Evolutionary conservation across 2,888 invertebrate species (phyloP).

Genomic region (Drosophila birchii): DNA sequence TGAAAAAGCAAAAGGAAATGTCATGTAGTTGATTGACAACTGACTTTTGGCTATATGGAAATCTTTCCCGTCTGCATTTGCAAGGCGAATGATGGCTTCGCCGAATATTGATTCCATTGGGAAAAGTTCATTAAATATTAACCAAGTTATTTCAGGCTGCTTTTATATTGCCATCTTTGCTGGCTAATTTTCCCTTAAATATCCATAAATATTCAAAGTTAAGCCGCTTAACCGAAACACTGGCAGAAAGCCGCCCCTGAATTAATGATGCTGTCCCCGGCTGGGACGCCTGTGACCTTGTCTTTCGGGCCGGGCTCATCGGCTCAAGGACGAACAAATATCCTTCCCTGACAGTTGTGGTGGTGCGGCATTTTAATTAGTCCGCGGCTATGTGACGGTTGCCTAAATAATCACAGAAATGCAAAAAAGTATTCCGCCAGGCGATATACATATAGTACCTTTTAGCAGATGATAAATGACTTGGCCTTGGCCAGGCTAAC

Average conservation of each 20-base stretch:
- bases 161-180: not conserved
- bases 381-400: conserved; percentile 29
- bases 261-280: conserved; percentile 66
- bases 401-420: conserved; percentile 40
- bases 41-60: conserved; percentile 14
- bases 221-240: conserved; percentile 30
- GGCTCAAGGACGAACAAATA: conserved; percentile 40
- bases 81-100: conserved; percentile 12
- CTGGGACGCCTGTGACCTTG: conserved; percentile 51
- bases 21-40: conserved; percentile 58
- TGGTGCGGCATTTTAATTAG: conserved; percentile 71
- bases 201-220: conserved; percentile 42
- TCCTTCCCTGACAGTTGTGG: conserved; percentile 34
- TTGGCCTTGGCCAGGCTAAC: conserved; percentile 40
- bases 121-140: not conserved
- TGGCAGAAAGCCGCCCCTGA: conserved; percentile 39
- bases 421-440: conserved; percentile 12
- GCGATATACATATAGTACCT: conserved; percentile 37
- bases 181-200: conserved; percentile 20
- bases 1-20: conserved; percentile 54
- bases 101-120: conserved; percentile 2
- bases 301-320: conserved; percentile 17
- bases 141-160: not conserved
- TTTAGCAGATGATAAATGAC: conserved; percentile 34
- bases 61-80: conserved; percentile 17